Base-by-base conservation (phyloP, 2,888 invertebrate genomes). In the Dicycla oo region DNA sequence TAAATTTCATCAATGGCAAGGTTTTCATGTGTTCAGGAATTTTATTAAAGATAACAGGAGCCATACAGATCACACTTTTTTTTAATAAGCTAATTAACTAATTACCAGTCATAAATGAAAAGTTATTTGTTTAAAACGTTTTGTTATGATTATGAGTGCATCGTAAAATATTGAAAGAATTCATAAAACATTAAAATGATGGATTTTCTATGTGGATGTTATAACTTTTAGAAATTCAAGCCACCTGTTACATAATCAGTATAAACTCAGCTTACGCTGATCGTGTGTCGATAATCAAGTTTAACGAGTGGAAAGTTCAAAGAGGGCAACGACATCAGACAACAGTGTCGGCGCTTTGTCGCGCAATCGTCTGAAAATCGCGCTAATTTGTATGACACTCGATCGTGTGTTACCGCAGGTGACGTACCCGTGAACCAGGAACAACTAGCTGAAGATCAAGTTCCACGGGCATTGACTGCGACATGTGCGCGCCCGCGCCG, bases 261-360 rank as follows among this genome's bases (percentile, higher is more conserved):
- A 76, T 82, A 80, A 81, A 78, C 76, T 78, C 74, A 82, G 82
- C 81, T 86, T 82, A 85, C 84, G 86, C 75, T 83, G 87, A 89
- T 89, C 92, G 91, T 91, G 90, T 92, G 92, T 93, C 93, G 93
- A 93, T 94, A 93, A 94, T 94, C 92, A 93, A 92, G 93, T 93
- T 93, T 92, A 95, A 91, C 91, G 86, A 92, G 93, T 94, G 94
- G 94, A 95, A 95, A 95, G 95, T 94, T 94, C 94, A 93, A 87
- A 89, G 91, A 88, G 94, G 92, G 90, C 93, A 91, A 91, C 91
- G 93, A 91, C 93, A 89, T 90, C 88, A 84, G 66, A 83, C 81
- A 84, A 76, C 85, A 86, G 82, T 86, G 88, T 87, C 91, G 91
- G 89, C 85, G 82, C 93, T 94, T 94, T 93, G 92, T 86, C 88